Evolutionary conservation across 2,888 invertebrate genomes (phyloP), one percentile per base, ranked within the genome.

Genomic region (Trypoxylon attenuatum): DNA sequence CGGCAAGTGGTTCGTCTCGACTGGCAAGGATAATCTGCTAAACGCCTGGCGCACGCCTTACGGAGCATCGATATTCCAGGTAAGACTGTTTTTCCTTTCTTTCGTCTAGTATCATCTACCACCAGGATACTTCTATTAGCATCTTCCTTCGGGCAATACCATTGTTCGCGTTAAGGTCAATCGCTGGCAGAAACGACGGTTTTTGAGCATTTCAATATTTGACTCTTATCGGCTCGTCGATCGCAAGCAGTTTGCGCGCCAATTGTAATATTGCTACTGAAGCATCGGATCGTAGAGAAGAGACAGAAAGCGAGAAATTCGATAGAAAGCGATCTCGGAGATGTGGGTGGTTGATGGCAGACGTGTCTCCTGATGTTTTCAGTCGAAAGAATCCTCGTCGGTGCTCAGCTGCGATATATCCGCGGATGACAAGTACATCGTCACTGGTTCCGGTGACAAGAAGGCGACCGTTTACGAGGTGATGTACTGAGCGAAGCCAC

Each of bases 351-450:
- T 4, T 33, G 13, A 33, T n/a, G n/a, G 33, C n/a, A 10, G 33
- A 6, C 13, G 33, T 10, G 33, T 33, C 33, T 10, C 10, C 51
- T 33, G 33, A 5, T 33, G 5, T 33, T 33, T 77, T 51, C 90
- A 95, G 95, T 95, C 95, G 49, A 98, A 98, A 90, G 98, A 99
- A 90, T 96, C 97, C 65, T 97, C 97, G 79, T 98, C 98, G 84
- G 98, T 99, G 86, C 91, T 99, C 83, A 97, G 97, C 90, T 99
- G 98, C 91, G 99, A 99, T 92, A 97, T 99, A 89, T 97, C 98
- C 71, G 93, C 95, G 67, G 98, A 99, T 88, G 98, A 99, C 90
- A 97, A 97, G 89, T 98, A 96, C 89, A 97, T 99, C 83, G 97
- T 98, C 81, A 98, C 98, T 43, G 98, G 98, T 69, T 98, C 97